Percentiles rank a stretch among this genome's conserved stretches.
Evolutionary conservation across 37 sponge, comb jelly and placozoan genomes (phyloP).

Genomic region (Cliona cf. orientalis): DNA sequence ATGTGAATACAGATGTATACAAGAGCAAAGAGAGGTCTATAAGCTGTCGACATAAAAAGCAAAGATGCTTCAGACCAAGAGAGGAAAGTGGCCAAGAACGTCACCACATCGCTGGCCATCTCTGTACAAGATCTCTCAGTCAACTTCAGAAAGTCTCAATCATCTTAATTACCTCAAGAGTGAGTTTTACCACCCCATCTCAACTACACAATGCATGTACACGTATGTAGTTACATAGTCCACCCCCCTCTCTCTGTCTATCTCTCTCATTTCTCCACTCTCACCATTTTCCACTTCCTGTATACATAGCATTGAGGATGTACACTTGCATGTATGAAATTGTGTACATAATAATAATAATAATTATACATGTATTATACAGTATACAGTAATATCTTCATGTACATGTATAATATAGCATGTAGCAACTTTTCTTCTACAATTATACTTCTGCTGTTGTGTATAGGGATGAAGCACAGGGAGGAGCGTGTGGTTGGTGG

Average conservation of each 20-base stretch:
- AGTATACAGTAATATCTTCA: too few relatives aligned
- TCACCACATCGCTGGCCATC: slow-evolving; percentile 79
- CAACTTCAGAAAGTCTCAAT: slow-evolving; percentile 84
- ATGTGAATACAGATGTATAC: slow-evolving; percentile 77
- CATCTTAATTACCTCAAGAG: slow-evolving; percentile 83
- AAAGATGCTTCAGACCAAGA: slow-evolving; percentile 80
- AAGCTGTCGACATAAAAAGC: slow-evolving; percentile 59
- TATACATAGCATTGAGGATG: not conserved
- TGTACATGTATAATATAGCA: too few relatives aligned
- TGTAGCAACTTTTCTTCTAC: too few relatives aligned
- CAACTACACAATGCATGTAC: slow-evolving; percentile 1
- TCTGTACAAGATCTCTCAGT: slow-evolving; percentile 87
- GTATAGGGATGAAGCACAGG: slow-evolving; percentile 61
- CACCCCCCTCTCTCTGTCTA: not conserved
- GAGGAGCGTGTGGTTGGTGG: slow-evolving; percentile 54
- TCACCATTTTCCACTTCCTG: not conserved
- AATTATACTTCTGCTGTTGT: too few relatives aligned
- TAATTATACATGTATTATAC: too few relatives aligned
- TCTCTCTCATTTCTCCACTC: not conserved
- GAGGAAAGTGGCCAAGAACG: slow-evolving; percentile 84
- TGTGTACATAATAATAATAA: too few relatives aligned
- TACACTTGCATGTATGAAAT: too few relatives aligned
- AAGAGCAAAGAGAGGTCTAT: slow-evolving; percentile 74
- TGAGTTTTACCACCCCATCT: slow-evolving; percentile 41
- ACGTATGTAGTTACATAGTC: not conserved